phyloP scores from a whole-genome alignment of 2,113 vertebrate genomes.

The Orientallactaga bullata region DNA sequence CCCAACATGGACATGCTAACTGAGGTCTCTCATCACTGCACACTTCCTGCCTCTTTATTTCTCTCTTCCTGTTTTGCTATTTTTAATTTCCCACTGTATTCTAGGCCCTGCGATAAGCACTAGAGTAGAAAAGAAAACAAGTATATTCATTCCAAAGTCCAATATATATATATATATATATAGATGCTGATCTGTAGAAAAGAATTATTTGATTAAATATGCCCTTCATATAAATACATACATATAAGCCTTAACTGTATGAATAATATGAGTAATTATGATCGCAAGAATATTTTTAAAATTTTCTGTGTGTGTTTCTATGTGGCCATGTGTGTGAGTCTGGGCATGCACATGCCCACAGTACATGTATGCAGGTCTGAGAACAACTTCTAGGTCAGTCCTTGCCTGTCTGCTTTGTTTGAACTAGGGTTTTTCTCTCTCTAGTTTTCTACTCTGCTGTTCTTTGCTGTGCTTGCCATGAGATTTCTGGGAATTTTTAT shows the following conservation, averaged over 20 bases:
- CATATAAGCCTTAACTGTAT: background rate
- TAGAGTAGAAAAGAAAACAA: background rate
- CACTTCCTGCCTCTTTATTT: slow-evolving; percentile 10
- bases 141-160: background rate
- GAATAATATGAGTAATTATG: background rate
- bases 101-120: background rate
- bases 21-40: background rate
- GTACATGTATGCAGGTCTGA: no score
- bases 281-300: background rate
- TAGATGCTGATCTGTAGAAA: background rate
- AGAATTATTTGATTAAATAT: background rate
- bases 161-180: background rate
- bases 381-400: no score
- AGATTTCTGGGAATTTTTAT: no score
- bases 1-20: background rate
- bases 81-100: slow-evolving; percentile 13
- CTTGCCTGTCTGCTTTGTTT: no score
- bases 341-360: no score
- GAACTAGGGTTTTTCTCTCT: no score
- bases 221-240: background rate
- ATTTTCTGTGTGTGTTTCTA: no score
- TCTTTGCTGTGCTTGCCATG: no score
- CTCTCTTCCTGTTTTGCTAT: background rate
- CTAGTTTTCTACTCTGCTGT: no score
- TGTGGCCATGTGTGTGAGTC: no score